Evolutionary conservation across 2,888 invertebrate species (phyloP), one percentile per base, ranked within the genome.

Genomic region (Ormyrus pomaceus): DNA sequence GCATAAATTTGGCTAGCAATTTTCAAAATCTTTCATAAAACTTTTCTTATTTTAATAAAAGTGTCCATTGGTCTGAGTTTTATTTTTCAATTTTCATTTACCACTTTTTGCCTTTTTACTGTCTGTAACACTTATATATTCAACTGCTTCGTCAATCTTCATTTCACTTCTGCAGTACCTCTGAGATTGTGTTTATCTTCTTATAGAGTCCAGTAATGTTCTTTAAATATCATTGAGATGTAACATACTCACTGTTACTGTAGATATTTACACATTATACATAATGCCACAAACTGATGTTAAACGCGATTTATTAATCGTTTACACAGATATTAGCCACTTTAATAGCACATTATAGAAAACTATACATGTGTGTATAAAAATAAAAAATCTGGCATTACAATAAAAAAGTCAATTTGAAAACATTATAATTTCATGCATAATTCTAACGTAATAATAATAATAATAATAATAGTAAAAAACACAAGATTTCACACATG

Each of bases 1-100:
- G 78, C 84, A 86, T 84, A 89, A 90, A 90, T 88, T 89, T 89
- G 89, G 89, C 90, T 90, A 90, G 89, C 90, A 90, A 89, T 86
- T 85, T 86, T 84, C 53, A 51, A 61, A 66, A 76, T 13, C 46
- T 75, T 51, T 5, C 10, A 34, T 79, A 9, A 72, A 58, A 55
- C 48, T n/a, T 53, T 4, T 51, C 53, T 53, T 5, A 51, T 2
- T 58, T 51, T n/a, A 59, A 50, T 65, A 7, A 46, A 34, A 75
- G 45, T 75, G 64, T 72, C 56, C 80, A 55, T 64, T 46, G 66
- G 6, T 56, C 61, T 61, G n/a, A 55, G 50, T 19, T 62, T 46
- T 51, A 61, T 56, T 53, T 72, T 61, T 75, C 34, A 34, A 34
- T 34, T 34, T 34, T 34, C 50, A 61, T 68, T 13, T 59, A 62